Evolutionary conservation across 2,113 vertebrate genomes (phyloP).

Genomic region (Heterochromis multidens): DNA sequence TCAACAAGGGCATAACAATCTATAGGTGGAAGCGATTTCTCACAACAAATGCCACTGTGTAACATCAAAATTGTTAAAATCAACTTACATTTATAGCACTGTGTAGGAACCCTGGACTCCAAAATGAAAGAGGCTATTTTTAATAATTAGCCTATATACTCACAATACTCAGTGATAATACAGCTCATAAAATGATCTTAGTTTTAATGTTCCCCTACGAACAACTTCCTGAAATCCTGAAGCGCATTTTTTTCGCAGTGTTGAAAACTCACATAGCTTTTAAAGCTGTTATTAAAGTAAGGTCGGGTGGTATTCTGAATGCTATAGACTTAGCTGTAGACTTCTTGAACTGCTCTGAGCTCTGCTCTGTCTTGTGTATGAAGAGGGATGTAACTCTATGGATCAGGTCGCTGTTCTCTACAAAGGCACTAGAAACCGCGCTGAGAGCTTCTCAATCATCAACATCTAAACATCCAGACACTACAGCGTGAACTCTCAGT

Average conservation of each 20-base stretch:
- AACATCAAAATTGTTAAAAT: background rate
- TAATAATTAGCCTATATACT: background rate
- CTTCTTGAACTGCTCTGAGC: background rate
- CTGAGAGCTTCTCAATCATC: constrained; percentile 43
- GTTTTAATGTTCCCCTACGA: background rate
- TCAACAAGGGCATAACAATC: constrained; percentile 29
- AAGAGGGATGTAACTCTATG: constrained; percentile 6
- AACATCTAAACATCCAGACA: constrained; percentile 20
- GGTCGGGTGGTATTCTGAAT: background rate
- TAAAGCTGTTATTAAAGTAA: background rate
- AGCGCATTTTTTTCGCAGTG: background rate
- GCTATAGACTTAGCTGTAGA: background rate
- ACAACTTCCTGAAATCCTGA: background rate
- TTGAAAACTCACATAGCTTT: background rate
- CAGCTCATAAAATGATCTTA: background rate
- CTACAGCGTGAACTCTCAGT: background rate
- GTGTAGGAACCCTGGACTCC: background rate
- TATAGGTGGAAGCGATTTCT: background rate
- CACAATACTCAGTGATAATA: background rate
- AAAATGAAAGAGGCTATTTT: background rate
- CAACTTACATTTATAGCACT: background rate
- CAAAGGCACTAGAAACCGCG: constrained; percentile 75
- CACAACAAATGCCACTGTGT: background rate
- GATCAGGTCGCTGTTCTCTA: constrained; percentile 57
- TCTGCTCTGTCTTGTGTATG: background rate